Conservation (phyloP, 2,797 vertebrate genomes). For the Anniella stebbinsi region DNA sequence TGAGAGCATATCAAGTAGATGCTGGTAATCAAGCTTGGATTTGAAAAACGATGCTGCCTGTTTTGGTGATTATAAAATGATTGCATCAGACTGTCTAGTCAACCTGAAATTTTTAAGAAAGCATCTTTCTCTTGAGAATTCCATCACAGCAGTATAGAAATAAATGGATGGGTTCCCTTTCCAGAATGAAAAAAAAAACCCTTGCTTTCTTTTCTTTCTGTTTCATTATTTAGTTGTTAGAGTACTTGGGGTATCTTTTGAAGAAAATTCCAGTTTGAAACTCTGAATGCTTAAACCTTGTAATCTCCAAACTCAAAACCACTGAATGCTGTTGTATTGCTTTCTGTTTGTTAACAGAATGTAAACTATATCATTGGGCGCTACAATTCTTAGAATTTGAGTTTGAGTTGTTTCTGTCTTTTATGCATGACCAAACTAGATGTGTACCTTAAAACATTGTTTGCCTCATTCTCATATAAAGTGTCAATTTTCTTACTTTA, state of each 20-base stretch:
- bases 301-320: neutral
- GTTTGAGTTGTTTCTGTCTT: neutral
- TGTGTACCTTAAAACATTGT: neutral
- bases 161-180: neutral
- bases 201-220: neutral
- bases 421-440: neutral
- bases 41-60: slow-evolving; percentile 23
- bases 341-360: neutral
- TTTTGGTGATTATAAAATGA: slow-evolving; percentile 29
- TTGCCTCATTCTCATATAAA: too few relatives aligned
- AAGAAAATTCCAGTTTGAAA: slow-evolving; percentile 13
- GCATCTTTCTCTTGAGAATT: slow-evolving; percentile 16
- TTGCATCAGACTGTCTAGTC: slow-evolving; percentile 5
- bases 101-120: slow-evolving; percentile 31
- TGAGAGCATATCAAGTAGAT: slow-evolving; percentile 16
- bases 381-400: neutral
- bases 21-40: slow-evolving; percentile 16
- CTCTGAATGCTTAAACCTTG: neutral
- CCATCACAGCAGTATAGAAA: slow-evolving; percentile 35
- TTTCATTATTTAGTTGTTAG: neutral
- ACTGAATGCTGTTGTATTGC: neutral
- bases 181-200: neutral
- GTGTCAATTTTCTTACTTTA: too few relatives aligned
- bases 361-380: neutral
- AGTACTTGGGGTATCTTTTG: neutral